Evolutionary conservation across 1,140 invertebrate species (phyloP).

Genomic region (Drosophila asahinai): DNA sequence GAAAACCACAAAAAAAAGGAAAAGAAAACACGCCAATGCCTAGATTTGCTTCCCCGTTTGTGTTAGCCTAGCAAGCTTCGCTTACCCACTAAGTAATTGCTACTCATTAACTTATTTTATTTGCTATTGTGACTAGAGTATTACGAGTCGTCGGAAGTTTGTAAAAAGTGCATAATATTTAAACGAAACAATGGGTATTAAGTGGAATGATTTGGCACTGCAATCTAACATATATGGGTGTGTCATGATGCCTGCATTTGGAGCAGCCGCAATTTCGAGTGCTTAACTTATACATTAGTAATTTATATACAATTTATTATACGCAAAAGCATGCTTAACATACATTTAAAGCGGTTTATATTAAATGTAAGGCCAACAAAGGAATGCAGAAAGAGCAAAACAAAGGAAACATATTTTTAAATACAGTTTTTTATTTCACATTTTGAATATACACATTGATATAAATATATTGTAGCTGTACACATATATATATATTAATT

Average conservation of each 20-base stretch:
- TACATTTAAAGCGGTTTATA: constrained; percentile 63
- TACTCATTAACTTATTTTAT: constrained; percentile 79
- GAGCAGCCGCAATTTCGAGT: constrained; percentile 73
- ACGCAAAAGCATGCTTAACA: constrained; percentile 57
- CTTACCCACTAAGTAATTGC: constrained; percentile 56
- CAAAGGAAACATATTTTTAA: constrained; percentile 71
- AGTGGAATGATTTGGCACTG: constrained; percentile 44
- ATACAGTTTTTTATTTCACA: constrained; percentile 77
- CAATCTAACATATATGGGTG: constrained; percentile 2
- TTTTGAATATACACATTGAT: constrained; percentile 79
- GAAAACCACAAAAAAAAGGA: not conserved
- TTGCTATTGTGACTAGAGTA: constrained; percentile 68
- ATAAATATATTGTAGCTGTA: constrained; percentile 64
- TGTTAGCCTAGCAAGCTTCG: constrained; percentile 57
- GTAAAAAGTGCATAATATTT: constrained; percentile 72
- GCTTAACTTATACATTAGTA: constrained; percentile 80
- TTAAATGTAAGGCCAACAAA: constrained; percentile 49
- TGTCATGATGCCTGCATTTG: constrained; percentile 50
- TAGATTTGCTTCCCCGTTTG: constrained; percentile 45
- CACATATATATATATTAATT: constrained; percentile 58
- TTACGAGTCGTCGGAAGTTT: constrained; percentile 46
- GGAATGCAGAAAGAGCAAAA: constrained; percentile 42
- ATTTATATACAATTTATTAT: constrained; percentile 73
- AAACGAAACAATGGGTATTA: constrained; percentile 57
- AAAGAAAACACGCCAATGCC: constrained; percentile 28